Percentiles rank a stretch among this genome's conserved stretches.
Conservation (phyloP, 1,140 invertebrate genomes). For the Wasmannia auropunctata region DNA sequence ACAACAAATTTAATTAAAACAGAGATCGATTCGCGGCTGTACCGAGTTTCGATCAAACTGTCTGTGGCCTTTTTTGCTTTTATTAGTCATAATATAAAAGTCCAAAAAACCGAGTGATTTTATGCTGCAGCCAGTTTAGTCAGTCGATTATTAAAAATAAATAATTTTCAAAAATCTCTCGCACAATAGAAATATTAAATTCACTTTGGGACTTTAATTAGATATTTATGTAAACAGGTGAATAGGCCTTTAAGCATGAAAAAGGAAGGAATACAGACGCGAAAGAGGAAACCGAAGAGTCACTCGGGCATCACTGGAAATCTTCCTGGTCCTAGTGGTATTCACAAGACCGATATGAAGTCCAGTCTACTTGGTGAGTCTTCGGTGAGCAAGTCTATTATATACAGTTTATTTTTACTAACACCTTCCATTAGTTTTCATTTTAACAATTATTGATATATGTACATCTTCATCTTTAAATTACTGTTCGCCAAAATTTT, state of each 20-base stretch:
- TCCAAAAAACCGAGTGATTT: neutral
- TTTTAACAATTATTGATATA: neutral
- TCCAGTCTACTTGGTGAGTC: conserved; percentile 84
- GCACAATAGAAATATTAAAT: neutral
- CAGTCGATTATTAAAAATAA: neutral
- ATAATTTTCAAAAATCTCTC: neutral
- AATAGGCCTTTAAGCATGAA: conserved; percentile 96
- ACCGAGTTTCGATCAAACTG: neutral
- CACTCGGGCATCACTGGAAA: conserved; percentile 74
- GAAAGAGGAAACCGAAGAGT: conserved; percentile 95
- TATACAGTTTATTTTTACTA: conserved; percentile 53
- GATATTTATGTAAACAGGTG: conserved; percentile 86
- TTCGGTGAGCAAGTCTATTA: conserved; percentile 79
- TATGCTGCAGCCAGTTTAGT: neutral
- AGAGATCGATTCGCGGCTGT: conserved; percentile 13
- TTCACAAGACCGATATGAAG: conserved; percentile 83
- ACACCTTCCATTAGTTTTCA: neutral
- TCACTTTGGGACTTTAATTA: no score
- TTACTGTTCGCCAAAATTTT: neutral
- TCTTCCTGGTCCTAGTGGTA: conserved; percentile 75
- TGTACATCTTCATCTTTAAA: neutral
- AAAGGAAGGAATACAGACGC: conserved; percentile 97
- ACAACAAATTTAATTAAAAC: conserved; percentile 65
- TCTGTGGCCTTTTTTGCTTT: neutral
- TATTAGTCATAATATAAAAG: neutral